Percentiles rank a stretch among this genome's conserved stretches.
These are phyloP conservation scores for Drosophila neonasuta DNA, from an alignment of 2,888 invertebrate species.

Conservation along the genomic window DNA sequence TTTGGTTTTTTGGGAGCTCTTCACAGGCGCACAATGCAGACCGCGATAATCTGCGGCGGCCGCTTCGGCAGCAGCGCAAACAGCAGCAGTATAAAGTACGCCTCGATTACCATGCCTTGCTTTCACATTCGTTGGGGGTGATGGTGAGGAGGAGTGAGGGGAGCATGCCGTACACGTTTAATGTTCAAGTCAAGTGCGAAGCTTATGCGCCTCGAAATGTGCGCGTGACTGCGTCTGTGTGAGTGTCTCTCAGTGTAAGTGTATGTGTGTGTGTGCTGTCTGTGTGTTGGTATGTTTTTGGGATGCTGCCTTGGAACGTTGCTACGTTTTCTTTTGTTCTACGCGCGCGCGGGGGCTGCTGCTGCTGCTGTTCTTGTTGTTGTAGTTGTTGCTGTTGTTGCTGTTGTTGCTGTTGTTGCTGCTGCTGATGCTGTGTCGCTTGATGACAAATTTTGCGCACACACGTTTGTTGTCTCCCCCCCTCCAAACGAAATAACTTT, in stretches of 20 bases:
- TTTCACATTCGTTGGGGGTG: background rate
- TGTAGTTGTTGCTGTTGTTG: slow-evolving; percentile 7
- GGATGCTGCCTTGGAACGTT: slow-evolving; percentile 45
- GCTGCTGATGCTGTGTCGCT: slow-evolving; percentile 23
- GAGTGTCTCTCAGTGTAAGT: slow-evolving; percentile 13
- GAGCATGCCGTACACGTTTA: slow-evolving; percentile 56
- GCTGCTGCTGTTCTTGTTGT: background rate
- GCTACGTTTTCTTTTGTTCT: slow-evolving; percentile 59
- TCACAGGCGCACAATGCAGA: slow-evolving; percentile 40
- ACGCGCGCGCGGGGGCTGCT: slow-evolving; percentile 46
- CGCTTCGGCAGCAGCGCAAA: slow-evolving; percentile 38
- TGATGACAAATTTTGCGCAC: slow-evolving; percentile 69
- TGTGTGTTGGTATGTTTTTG: slow-evolving; percentile 51
- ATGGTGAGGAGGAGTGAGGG: background rate
- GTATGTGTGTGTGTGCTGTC: slow-evolving; percentile 11
- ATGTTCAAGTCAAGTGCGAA: slow-evolving; percentile 75
- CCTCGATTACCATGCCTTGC: slow-evolving; percentile 49
- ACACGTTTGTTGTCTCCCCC: slow-evolving; percentile 36
- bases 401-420: background rate
- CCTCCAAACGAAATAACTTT: slow-evolving; percentile 52
- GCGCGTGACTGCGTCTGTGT: slow-evolving; percentile 56
- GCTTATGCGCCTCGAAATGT: slow-evolving; percentile 68
- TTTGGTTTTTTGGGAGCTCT: slow-evolving; percentile 9
- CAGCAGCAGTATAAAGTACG: slow-evolving; percentile 53
- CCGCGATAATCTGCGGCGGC: slow-evolving; percentile 48